Evolutionary conservation across 2,113 vertebrate species (phyloP), one percentile per base, ranked within the genome.

Genomic region (Phycodurus eques): DNA sequence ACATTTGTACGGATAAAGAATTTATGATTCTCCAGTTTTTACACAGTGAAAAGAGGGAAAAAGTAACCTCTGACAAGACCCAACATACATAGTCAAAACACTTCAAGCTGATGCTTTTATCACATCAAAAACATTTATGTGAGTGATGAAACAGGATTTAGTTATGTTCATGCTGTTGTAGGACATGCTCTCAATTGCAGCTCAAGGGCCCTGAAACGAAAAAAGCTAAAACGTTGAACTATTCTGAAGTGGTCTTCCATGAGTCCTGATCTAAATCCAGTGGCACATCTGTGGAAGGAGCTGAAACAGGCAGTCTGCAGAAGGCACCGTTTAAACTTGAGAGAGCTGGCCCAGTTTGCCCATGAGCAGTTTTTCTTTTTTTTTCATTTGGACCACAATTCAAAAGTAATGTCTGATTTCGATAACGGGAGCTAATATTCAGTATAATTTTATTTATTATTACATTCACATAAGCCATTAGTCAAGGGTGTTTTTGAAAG

Each of bases 31-130:
- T 8, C 31, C 43, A 42, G 31, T 10, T 35, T 44, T 31, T 43
- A 14, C 13, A 5, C 12, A 43, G 12, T 1, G 8, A 67, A 79
- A 66, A 72, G 35, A 39, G 22, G 13, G 57, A 8, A 9, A 7
- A 31, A 13, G 27, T 60, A 33, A 33, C 27, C 3, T 22, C 1
- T 33, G 57, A 60, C 57, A 60, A 60, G 5, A 13, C 22, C 12
- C 22, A 13, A 1, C 57, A 47, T 27, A 11, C 60, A 67, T 76
- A 69, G 73, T 72, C 84, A 80, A 73, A 82, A 75, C 19, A 33
- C 59, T 19, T 64, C 69, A 69, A 75, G 59, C 75, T 79, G 74
- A 81, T 83, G 73, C 64, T 79, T 79, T 84, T 64, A 80, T 78
- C 27, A 20, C 76, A 64, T 76, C 68, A 69, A 80, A 60, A 76